Evolutionary conservation across 2,113 vertebrate genomes (phyloP), one percentile per base, ranked within the genome.

Genomic region (Chionis minor): DNA sequence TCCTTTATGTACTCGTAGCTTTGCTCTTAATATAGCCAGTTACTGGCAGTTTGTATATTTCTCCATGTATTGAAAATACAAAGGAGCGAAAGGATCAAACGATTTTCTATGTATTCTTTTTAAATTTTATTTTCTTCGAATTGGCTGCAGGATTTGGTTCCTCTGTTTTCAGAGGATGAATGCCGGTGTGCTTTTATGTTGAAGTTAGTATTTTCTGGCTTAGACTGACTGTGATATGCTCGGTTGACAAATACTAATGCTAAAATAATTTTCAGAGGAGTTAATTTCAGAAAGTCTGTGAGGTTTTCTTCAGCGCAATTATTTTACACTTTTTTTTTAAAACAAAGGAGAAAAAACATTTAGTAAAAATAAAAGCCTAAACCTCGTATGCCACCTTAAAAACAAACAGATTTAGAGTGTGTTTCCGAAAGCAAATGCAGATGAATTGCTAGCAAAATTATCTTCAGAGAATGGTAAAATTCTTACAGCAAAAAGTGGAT

Each of bases 241-340:
- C 3, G 0, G 16, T 40, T 95, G 67, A 67, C 30, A 78, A 89
- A 30, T 92, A 58, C 79, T 88, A 94, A 87, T 69, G 70, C 47
- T 90, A 72, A 83, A 96, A 90, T 62, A 14, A 83, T 17, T 95
- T 95, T 81, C 72, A 71, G 69, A 93, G 44, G 55, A 70, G 88
- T 94, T 96, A 78, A 94, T 96, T 95, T 93, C 72, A 67, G 51
- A 42, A 94, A 49, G 22, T 85, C 52, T 83, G 21, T 58, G 56
- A 72, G 44, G 5, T 35, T 47, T 95, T 93, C 32, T 81, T 86
- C 61, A 86, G 51, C 42, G 28, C 16, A 82, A 74, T 72, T 94
- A 30, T 69, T 90, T 89, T 85, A 42, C 19, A 6, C 6, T 22
- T 71, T 69, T 73, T 73, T 47, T 75, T n/a, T 27, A 61, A 56